A percentile compares a stretch with the other conserved stretches of the same genome.
These are phyloP conservation scores for Anhinga anhinga DNA, from an alignment of 2,113 vertebrate species.

Conservation along the genomic window DNA sequence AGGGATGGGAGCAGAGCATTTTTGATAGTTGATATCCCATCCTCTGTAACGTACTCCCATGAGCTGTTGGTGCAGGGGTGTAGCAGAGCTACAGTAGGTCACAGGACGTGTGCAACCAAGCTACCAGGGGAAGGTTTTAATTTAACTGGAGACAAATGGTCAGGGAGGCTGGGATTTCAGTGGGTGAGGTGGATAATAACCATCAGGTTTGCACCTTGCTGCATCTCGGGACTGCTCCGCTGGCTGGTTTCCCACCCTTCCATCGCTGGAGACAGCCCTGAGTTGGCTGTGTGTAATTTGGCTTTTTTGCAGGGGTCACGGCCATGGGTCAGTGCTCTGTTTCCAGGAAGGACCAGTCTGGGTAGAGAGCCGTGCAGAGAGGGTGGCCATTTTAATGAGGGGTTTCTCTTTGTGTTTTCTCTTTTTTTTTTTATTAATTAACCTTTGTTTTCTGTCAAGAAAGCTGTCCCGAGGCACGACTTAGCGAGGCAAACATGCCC, in stretches of 20 bases:
- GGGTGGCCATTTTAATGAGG: slow-evolving; percentile 42
- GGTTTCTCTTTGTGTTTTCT: not conserved
- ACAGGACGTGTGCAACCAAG: not conserved
- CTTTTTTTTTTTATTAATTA: not conserved
- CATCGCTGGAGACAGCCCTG: not conserved
- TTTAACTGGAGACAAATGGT: not conserved
- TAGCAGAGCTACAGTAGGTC: not conserved
- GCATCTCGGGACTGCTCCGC: not conserved
- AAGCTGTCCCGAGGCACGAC: slow-evolving; percentile 40
- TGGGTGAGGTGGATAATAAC: not conserved
- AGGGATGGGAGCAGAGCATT: not conserved
- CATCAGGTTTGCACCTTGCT: not conserved
- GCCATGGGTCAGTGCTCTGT: not conserved
- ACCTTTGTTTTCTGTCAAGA: slow-evolving; percentile 56
- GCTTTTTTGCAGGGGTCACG: not conserved
- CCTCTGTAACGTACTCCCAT: not conserved
- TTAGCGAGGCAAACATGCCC: slow-evolving; percentile 44
- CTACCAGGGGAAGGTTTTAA: not conserved
- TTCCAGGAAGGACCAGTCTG: not conserved
- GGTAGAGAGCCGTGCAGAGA: not conserved
- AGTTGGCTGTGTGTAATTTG: not conserved
- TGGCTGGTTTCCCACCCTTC: not conserved
- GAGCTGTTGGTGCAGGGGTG: not conserved
- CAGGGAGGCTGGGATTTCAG: not conserved
- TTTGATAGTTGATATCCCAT: not conserved